Evolutionary conservation across 1,140 invertebrate genomes (phyloP).

Genomic region (Archivesica marissinica): DNA sequence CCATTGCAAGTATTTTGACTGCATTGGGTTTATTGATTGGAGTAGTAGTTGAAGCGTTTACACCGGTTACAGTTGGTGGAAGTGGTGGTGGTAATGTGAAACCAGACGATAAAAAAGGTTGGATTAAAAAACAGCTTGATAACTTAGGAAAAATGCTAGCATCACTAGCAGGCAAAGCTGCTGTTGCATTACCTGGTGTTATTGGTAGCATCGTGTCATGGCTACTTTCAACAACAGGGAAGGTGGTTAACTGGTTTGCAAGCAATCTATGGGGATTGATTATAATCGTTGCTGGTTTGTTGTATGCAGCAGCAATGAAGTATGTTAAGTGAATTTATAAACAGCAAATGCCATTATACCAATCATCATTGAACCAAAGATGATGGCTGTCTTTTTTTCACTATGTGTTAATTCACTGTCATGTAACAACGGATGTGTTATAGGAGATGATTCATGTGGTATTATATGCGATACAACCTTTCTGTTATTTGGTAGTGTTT

Average conservation of each 20-base stretch:
- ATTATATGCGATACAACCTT: neutral
- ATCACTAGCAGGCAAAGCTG: too few species aligned
- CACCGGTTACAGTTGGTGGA: too few species aligned
- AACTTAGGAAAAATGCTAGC: too few species aligned
- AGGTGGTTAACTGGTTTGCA: constrained; percentile 10
- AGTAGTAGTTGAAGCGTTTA: too few species aligned
- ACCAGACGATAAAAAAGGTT: too few species aligned
- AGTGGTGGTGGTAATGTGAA: too few species aligned
- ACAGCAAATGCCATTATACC: neutral
- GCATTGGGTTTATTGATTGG: too few species aligned
- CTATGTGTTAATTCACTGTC: neutral
- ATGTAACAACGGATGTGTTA: neutral
- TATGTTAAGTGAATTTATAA: neutral
- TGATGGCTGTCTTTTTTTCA: neutral
- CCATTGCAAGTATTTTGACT: too few species aligned
- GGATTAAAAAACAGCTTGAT: too few species aligned
- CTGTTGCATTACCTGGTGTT: constrained; percentile 17
- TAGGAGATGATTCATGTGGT: neutral
- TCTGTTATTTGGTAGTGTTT: too few species aligned
- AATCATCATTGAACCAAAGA: too few species aligned
- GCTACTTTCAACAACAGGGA: constrained; percentile 10
- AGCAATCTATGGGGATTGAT: neutral
- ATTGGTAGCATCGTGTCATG: constrained; percentile 33
- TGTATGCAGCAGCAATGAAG: neutral
- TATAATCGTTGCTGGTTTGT: neutral